Evolutionary conservation across 2,888 invertebrate genomes (phyloP), one percentile per base, ranked within the genome.

Genomic region (Amphipoea lucens): DNA sequence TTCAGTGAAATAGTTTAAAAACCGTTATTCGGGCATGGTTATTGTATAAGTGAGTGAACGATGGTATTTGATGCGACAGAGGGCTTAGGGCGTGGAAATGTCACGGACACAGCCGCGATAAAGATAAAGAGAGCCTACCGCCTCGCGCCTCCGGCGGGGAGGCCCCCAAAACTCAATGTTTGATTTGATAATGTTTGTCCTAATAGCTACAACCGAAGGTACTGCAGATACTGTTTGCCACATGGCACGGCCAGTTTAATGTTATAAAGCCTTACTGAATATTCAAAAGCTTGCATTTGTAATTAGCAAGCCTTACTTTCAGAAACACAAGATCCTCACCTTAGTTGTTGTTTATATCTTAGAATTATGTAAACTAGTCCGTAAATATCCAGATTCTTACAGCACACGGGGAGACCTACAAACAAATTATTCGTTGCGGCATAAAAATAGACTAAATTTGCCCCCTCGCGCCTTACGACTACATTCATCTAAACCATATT

Each of bases 21-120:
- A 85, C 82, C 40, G 79, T 82, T 85, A 81, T 83, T 81, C 71
- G 69, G 86, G 82, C 63, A 68, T 75, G 79, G 84, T 89, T 88
- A 90, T 88, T 88, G 88, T 90, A 84, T 87, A 85, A 90, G 87
- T 86, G 87, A 88, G 88, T 90, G 87, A 91, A 90, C 83, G 88
- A 88, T 90, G 90, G 85, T 88, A 90, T 91, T 92, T 90, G 87
- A 89, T 89, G 90, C 84, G 88, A 88, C 88, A 83, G 83, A 79
- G 84, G 89, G 90, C 89, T 90, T 86, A 90, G 92, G 94, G 94
- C 88, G 94, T 92, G 93, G 92, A 95, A 95, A 96, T 96, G 95
- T 96, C 96, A 96, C 85, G 96, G 96, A 92, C 95, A 89, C 89
- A 80, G 83, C 29, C 29, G 29, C 84, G 90, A 94, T 93, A 94